Evolutionary conservation across 2,797 vertebrate genomes (phyloP).

Genomic region (Limosa lapponica): DNA sequence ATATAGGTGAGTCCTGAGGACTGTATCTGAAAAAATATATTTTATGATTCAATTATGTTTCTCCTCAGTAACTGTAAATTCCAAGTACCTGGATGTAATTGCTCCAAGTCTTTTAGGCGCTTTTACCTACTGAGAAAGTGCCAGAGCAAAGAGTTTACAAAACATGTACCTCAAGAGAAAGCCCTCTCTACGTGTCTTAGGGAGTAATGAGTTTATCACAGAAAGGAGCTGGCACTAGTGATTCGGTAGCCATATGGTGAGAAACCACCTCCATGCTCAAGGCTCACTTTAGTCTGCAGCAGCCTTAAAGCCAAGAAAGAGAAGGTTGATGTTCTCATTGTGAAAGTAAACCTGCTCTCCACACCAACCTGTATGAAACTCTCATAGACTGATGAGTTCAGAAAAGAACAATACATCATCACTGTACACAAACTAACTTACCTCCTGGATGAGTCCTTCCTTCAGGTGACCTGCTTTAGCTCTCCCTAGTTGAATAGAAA

Average conservation of each 20-base stretch:
- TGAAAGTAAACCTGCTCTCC: neutral
- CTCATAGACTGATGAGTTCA: neutral
- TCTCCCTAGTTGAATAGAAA: neutral
- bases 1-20: neutral
- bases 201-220: neutral
- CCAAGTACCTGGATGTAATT: neutral
- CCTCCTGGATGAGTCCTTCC: neutral
- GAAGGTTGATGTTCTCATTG: accelerated
- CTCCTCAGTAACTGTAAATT: neutral
- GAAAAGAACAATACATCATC: neutral
- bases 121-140: neutral
- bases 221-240: neutral
- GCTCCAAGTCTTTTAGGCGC: neutral
- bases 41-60: neutral
- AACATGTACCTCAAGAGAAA: neutral
- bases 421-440: neutral
- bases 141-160: neutral
- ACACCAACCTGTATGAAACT: neutral
- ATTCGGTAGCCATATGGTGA: neutral
- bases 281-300: neutral
- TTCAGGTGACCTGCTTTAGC: neutral
- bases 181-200: neutral
- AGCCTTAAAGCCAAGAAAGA: neutral
- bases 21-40: neutral
- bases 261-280: neutral